Evolutionary conservation across 2,113 vertebrate genomes (phyloP).

Genomic region (Rattus norvegicus): DNA sequence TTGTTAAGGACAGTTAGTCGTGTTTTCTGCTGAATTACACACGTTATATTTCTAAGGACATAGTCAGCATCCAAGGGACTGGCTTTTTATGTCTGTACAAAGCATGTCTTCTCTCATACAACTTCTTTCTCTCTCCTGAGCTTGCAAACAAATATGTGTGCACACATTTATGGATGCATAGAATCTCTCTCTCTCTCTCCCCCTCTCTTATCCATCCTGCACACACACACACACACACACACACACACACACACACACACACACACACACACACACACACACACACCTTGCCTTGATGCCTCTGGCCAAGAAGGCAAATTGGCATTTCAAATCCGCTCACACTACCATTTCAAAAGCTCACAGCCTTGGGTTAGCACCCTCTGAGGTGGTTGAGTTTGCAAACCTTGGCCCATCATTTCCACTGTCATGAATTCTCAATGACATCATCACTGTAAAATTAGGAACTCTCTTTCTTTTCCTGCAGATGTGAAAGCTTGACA

Average conservation of each 20-base stretch:
- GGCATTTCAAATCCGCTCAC: constrained; percentile 1
- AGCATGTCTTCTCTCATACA: constrained; percentile 1
- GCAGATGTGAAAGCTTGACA: constrained; percentile 97
- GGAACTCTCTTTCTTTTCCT: constrained; percentile 93
- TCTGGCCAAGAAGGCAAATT: constrained; percentile 29
- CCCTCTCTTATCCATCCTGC: rapidly evolving
- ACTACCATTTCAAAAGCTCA: constrained; percentile 50
- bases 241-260: not conserved
- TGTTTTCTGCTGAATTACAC: constrained; percentile 74
- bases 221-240: no score
- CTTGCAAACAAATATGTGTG: not conserved
- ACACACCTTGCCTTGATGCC: not conserved
- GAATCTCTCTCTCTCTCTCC: not conserved
- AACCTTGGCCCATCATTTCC: constrained; percentile 87
- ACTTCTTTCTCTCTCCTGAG: constrained; percentile 8
- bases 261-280: not conserved
- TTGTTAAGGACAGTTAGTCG: constrained; percentile 76
- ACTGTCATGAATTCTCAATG: constrained; percentile 93
- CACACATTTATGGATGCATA: not conserved
- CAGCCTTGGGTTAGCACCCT: constrained; percentile 55
- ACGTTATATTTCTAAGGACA: constrained; percentile 67
- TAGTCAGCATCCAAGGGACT: not conserved
- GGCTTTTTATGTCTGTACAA: not conserved
- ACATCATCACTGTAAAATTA: constrained; percentile 97
- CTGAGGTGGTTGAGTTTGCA: constrained; percentile 83